phyloP scores from a whole-genome alignment of 2,113 vertebrate species.

The Hystrix brachyura region DNA sequence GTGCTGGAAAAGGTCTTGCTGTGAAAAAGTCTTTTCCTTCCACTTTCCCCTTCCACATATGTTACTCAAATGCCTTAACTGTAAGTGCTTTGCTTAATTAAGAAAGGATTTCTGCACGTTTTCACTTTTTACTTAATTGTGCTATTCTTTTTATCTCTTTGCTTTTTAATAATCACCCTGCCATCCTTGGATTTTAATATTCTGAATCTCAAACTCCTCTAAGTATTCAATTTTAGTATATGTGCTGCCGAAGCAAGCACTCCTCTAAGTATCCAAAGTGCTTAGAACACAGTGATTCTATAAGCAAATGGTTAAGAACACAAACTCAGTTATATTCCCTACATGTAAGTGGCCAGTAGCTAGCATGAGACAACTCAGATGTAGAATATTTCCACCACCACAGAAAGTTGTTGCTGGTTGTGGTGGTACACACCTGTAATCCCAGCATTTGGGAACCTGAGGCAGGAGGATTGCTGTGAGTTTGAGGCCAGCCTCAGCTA shows the following conservation, averaged over 20 bases:
- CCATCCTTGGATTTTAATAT: conserved; percentile 31
- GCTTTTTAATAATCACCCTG: background rate
- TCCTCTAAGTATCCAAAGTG: background rate
- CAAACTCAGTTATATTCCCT: background rate
- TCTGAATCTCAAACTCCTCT: conserved; percentile 28
- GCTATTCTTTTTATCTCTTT: background rate
- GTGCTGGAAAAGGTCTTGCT: background rate
- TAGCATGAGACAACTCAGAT: background rate
- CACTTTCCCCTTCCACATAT: background rate
- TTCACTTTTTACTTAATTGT: background rate
- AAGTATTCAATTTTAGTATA: background rate
- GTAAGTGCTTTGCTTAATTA: background rate
- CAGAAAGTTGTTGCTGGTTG: background rate
- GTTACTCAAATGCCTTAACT: background rate
- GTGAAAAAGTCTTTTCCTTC: background rate
- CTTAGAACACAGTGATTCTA: background rate
- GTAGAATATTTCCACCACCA: background rate
- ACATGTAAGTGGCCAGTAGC: background rate
- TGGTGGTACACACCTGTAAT: no score
- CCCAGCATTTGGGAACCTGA: no score
- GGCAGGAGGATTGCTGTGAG: no score
- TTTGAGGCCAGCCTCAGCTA: no score
- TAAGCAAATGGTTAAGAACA: background rate
- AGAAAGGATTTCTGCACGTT: background rate
- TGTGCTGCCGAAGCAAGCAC: no score